Conservation (phyloP, 2,888 invertebrate species). For the Cephalotes varians region DNA sequence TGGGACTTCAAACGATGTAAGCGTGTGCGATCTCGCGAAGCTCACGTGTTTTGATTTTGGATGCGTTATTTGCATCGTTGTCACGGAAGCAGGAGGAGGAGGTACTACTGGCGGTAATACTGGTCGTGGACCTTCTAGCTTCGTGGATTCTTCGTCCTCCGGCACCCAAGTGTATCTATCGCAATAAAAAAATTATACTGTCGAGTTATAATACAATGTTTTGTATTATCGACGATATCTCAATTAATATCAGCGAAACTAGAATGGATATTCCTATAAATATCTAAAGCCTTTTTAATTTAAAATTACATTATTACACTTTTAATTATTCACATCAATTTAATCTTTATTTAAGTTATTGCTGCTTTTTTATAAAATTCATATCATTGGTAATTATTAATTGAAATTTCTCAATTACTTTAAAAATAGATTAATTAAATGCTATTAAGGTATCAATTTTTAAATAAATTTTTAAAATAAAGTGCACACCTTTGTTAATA, state of each 20-base stretch:
- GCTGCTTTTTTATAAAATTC: not conserved
- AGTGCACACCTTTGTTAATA: not conserved
- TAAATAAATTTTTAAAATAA: not conserved
- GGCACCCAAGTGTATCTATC: conserved; percentile 91
- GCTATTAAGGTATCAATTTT: too few species aligned
- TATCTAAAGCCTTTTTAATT: not conserved
- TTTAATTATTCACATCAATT: not conserved
- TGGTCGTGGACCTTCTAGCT: conserved; percentile 90
- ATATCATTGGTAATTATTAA: not conserved
- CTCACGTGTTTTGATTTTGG: conserved; percentile 96
- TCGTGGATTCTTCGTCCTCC: conserved; percentile 91
- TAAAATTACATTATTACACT: not conserved
- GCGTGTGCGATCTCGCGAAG: conserved; percentile 94
- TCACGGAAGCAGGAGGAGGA: conserved; percentile 84
- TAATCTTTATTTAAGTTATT: not conserved
- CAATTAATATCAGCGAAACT: conserved; percentile 10
- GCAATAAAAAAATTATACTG: not conserved
- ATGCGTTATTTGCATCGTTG: conserved; percentile 87
- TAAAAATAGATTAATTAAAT: not conserved
- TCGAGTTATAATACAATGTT: not conserved
- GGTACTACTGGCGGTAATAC: conserved; percentile 86
- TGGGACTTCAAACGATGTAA: conserved; percentile 92
- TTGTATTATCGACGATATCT: not conserved
- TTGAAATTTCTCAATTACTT: not conserved
- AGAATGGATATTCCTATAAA: not conserved